Conservation (phyloP, 1,140 invertebrate genomes). For the Meloidogyne exigua region DNA sequence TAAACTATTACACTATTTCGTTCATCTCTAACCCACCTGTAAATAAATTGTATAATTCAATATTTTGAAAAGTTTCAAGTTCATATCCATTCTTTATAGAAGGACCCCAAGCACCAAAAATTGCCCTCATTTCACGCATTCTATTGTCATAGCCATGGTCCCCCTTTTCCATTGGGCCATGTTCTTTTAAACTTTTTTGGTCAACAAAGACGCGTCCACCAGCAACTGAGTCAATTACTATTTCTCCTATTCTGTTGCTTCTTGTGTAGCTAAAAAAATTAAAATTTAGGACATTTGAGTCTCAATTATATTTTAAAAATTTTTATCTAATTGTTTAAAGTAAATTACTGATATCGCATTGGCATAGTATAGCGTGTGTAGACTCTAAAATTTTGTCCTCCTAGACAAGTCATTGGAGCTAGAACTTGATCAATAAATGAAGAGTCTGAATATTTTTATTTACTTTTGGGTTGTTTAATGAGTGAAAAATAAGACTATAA, state of each 20-base stretch:
- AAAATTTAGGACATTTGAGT: background rate
- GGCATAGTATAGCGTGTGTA: conserved; percentile 27
- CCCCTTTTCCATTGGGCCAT: conserved; percentile 11
- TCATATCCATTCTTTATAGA: conserved; percentile 35
- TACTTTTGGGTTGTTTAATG: background rate
- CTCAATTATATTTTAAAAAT: too few species aligned
- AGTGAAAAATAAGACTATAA: too few species aligned
- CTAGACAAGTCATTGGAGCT: conserved; percentile 13
- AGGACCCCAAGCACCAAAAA: conserved; percentile 55
- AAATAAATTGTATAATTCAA: conserved; percentile 55
- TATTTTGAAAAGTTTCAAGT: conserved; percentile 54
- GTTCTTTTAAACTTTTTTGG: conserved; percentile 9
- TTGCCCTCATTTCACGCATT: conserved; percentile 45
- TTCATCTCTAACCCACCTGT: conserved; percentile 28
- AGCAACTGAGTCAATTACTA: conserved; percentile 25
- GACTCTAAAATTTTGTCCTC: conserved; percentile 21
- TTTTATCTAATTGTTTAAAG: background rate
- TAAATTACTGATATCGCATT: conserved; percentile 14
- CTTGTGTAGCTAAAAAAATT: conserved; percentile 5
- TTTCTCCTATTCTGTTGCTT: conserved; percentile 24
- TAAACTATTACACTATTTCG: too few species aligned
- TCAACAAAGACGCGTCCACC: conserved; percentile 8
- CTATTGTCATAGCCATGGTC: conserved; percentile 36
- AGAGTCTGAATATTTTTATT: background rate
- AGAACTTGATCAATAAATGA: conserved; percentile 14